Percentiles rank a stretch among this genome's conserved stretches.
Evolutionary conservation across 2,797 vertebrate species (phyloP).

Genomic region (Helarctos malayanus): DNA sequence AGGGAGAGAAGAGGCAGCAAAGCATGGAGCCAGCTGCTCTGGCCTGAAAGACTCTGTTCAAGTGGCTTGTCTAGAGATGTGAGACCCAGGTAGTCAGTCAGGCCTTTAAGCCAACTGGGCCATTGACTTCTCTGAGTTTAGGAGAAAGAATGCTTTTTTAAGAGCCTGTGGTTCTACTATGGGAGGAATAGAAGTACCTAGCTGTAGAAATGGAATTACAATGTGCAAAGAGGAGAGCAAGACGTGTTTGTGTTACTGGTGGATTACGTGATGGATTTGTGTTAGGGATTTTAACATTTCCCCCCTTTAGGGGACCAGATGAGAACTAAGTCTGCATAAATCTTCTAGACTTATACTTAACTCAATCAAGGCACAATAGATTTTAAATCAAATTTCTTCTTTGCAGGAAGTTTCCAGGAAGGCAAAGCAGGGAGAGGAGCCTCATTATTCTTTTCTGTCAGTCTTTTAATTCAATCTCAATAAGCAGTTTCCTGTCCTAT

Average conservation of each 20-base stretch:
- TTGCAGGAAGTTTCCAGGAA: background rate
- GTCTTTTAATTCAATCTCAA: background rate
- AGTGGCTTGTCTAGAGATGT: background rate
- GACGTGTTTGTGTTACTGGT: background rate
- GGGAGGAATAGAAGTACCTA: background rate
- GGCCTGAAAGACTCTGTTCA: background rate
- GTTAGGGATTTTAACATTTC: background rate
- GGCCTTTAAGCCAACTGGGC: background rate
- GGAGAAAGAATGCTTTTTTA: background rate
- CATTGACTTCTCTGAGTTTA: background rate
- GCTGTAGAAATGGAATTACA: background rate
- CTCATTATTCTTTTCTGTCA: background rate
- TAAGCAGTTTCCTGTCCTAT: background rate
- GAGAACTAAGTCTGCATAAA: constrained; percentile 5
- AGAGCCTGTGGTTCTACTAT: background rate
- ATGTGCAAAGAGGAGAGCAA: background rate
- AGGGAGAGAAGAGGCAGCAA: background rate
- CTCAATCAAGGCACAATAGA: background rate
- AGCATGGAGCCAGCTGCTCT: background rate
- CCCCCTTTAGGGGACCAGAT: background rate
- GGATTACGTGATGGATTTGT: background rate
- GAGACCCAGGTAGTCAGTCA: background rate
- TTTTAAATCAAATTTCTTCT: constrained; percentile 1
- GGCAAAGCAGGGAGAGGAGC: background rate
- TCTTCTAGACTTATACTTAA: background rate